Evolutionary conservation across 2,113 vertebrate genomes (phyloP), one percentile per base, ranked within the genome.

Genomic region (Rhynchomys soricoides): DNA sequence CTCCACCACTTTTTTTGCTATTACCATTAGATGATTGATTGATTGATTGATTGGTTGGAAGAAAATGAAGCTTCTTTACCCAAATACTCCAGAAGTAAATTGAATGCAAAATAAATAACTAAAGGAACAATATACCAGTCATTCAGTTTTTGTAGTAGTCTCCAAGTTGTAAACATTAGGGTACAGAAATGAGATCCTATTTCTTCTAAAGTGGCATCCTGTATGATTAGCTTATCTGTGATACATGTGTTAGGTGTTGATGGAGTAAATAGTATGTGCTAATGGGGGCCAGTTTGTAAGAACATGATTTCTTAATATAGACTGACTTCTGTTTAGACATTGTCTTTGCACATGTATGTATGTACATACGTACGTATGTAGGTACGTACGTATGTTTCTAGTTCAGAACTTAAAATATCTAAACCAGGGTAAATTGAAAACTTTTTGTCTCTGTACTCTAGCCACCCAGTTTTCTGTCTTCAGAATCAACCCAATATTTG

Each of bases 51-150:
- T 55, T n/a, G 50, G 12, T 55, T 50, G 31, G 17, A n/a, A 83
- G 81, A 45, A 85, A 92, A 64, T 85, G 40, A 90, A 95, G 37
- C 83, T 85, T 43, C n/a, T 83, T 59, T 82, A 82, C 29, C 52
- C 12, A 81, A 57, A n/a, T 24, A 57, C 26, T 24, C 7, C 11
- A 50, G 62, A 83, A 91, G 62, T 59, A 93, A 24, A 34, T 95
- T 90, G 59, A 77, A 89, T 91, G 7, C 66, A 55, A 94, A 75
- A 73, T 81, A 94, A 89, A 94, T 12, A 73, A 75, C 85, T 92
- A 79, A 95, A 96, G 75, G n/a, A 55, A 50, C 8, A 66, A 5
- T 22, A 73, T 74, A 37, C 62, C 19, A 68, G 59, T 78, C 45
- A 89, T 79, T 96, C 34, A 87, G 4, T 29, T 90, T 66, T 40